Base-by-base conservation (phyloP, 2,113 vertebrate genomes). In the Oreocharis arfaki region DNA sequence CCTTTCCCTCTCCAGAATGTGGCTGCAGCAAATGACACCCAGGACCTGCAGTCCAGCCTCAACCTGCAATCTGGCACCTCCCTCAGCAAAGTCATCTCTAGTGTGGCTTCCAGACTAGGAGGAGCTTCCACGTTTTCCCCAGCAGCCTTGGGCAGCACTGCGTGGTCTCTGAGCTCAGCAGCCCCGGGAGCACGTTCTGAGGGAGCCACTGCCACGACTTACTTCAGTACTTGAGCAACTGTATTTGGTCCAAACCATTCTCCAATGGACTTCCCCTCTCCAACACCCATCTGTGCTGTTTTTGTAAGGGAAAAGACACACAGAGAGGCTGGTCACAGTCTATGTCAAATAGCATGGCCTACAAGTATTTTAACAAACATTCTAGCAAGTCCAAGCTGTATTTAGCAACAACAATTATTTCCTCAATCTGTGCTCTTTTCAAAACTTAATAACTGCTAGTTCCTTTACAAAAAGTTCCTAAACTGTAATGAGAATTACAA, bases 161-260 rank as follows among this genome's bases (percentile, higher is more conserved):
- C 3, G 4, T 0, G 1, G 13, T n/a, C 46, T 61, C 74, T 0
- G 6, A 27, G 59, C 59, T 9, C 33, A 23, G 76, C 11, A 3
- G 60, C 39, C 41, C 52, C 2, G 2, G 33, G 55, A 93, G 87
- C 3, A 84, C 4, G 0, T 16, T 11, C 37, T 2, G 4, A 73
- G 42, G 6, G 46, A 42, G 37, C 39, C 7, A 4, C 22, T 44
- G 83, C 42, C 61, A 26, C 7, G 49, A 98, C 99, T 99, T 98
- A 99, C 99, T 99, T 99, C 93, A 99, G 98, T 53, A 99, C 99
- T 97, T 99, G 99, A 92, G 99, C 99, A 78, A 99, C 99, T 96
- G 99, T 99, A 92, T 99, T 99, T 96, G 99, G 99, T 97, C 99
- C 99, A 87, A 99, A 99, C 99, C 99, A 99, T 97, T 99, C 99